Base-by-base conservation (phyloP, 2,113 vertebrate genomes). In the Arenaria interpres region DNA sequence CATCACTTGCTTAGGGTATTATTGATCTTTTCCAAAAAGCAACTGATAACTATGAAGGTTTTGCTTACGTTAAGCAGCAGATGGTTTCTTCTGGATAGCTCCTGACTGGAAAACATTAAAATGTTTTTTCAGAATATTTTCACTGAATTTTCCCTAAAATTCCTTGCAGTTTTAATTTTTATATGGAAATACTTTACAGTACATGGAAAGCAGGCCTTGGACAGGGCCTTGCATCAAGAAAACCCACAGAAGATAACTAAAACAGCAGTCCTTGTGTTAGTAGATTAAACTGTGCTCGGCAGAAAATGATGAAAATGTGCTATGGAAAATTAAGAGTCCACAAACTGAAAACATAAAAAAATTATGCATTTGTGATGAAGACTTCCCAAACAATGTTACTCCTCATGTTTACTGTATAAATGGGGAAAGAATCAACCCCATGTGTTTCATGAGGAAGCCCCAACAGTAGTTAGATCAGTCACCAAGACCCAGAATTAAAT, bases 401-500 rank as follows among this genome's bases (percentile, higher is more conserved):
- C 28, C 30, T 93, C 43, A 32, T 43, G 19, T 83, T 76, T 91
- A 14, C 22, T 28, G 5, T 51, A 23, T 78, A 84, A 93, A 88
- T 37, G 17, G 43, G 20, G 35, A 69, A 91, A 84, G 15, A 93
- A 72, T 82, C 62, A 93, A 23, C 12, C 32, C 53, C 35, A 15
- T 27, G 39, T 53, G 5, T 89, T 88, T 89, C 45, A 76, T 48
- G 46, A 87, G 46, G 83, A 85, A 95, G 64, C 6, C 18, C 28
- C 56, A 89, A 14, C 6, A 88, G 37, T 39, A 84, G n/a, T 87
- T 78, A 95, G 39, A 92, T 94, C 80, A 77, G 56, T 96, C 94
- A 90, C 77, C 86, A 91, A 82, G 67, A 54, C 51, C 24, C 54
- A 89, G 59, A 97, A 97, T 94, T 88, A 96, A 96, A 94, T 78